Conservation (phyloP, 2,113 vertebrate genomes). For the Pardalotus punctatus region DNA sequence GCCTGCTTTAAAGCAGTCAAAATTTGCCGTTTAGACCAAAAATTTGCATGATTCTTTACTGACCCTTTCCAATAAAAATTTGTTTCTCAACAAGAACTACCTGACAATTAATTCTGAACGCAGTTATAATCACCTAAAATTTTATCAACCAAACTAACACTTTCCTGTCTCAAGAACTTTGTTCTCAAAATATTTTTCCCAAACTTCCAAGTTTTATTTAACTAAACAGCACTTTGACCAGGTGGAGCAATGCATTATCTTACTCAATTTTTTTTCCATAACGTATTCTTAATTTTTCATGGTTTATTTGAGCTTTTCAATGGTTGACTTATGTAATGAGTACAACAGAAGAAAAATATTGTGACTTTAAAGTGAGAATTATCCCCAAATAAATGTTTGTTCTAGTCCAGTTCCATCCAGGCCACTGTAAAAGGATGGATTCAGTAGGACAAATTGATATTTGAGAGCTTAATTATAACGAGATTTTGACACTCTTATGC, state of each 20-base stretch:
- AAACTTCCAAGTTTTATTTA: neutral
- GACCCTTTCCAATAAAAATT: neutral
- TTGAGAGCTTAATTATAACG: neutral
- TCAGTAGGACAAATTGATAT: neutral
- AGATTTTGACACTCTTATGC: neutral
- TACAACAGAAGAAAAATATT: neutral
- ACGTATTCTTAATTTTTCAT: neutral
- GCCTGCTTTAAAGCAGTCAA: neutral
- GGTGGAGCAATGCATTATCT: neutral
- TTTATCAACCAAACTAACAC: neutral
- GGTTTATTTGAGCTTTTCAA: neutral
- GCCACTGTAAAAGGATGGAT: neutral
- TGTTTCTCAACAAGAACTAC: neutral
- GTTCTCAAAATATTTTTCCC: neutral
- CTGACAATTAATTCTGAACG: neutral
- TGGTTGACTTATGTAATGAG: neutral
- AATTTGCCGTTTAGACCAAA: neutral
- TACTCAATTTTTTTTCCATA: neutral
- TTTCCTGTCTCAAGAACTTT: neutral
- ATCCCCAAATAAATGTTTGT: neutral
- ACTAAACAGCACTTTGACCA: neutral
- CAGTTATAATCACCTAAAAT: neutral
- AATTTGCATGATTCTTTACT: neutral
- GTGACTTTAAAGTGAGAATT: neutral
- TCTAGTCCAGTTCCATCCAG: neutral